phyloP scores from a whole-genome alignment of 2,797 vertebrate genomes.

The Myotis daubentonii region DNA sequence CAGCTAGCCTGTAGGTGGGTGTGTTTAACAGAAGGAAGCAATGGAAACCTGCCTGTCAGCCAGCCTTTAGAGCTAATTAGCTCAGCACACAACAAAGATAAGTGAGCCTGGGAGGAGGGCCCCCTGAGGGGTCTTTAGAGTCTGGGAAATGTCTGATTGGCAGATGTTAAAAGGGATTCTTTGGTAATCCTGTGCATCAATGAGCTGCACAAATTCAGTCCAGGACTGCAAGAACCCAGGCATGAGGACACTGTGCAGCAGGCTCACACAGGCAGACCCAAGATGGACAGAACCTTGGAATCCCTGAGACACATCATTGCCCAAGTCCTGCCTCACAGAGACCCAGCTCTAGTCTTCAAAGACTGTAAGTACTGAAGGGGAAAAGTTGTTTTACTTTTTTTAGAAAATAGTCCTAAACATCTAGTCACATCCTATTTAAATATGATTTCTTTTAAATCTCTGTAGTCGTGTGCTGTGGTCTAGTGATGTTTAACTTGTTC shows the following conservation, averaged over 20 bases:
- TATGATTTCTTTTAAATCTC: slow-evolving; percentile 62
- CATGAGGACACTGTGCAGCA: slow-evolving; percentile 82
- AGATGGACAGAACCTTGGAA: slow-evolving; percentile 85
- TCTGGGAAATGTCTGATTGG: slow-evolving; percentile 85
- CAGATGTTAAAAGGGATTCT: slow-evolving; percentile 85
- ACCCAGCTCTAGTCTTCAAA: slow-evolving; percentile 87
- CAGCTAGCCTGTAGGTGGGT: slow-evolving; percentile 82
- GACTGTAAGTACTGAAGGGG: slow-evolving; percentile 90
- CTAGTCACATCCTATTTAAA: slow-evolving; percentile 73
- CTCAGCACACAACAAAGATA: slow-evolving; percentile 93
- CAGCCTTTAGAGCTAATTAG: slow-evolving; percentile 92
- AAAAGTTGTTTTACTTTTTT: slow-evolving; percentile 49
- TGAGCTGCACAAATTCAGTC: slow-evolving; percentile 83
- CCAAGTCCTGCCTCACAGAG: slow-evolving; percentile 87
- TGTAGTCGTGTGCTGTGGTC: slow-evolving; percentile 61
- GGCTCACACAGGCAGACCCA: slow-evolving; percentile 74
- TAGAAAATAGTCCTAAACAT: slow-evolving; percentile 57
- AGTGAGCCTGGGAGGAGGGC: slow-evolving; percentile 89
- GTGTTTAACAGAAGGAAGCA: slow-evolving; percentile 83
- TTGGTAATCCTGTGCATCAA: slow-evolving; percentile 84
- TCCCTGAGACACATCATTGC: slow-evolving; percentile 87
- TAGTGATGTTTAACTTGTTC: slow-evolving; percentile 75
- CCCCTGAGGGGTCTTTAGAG: slow-evolving; percentile 85
- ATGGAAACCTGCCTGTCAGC: slow-evolving; percentile 82
- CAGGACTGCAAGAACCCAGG: slow-evolving; percentile 80